phyloP scores from a whole-genome alignment of 1,140 invertebrate genomes.

The Neodiprion pinetum region DNA sequence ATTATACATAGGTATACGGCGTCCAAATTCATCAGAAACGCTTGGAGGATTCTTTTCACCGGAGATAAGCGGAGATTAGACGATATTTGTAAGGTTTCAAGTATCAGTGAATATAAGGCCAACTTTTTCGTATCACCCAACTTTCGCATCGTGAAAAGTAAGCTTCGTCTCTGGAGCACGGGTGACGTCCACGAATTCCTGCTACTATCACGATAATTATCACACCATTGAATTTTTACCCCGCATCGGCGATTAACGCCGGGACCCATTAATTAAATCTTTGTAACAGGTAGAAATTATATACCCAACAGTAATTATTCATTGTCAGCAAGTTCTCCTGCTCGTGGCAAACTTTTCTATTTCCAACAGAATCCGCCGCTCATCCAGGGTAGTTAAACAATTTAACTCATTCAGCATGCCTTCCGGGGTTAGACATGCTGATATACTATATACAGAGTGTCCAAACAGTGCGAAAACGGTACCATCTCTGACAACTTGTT shows the following conservation, averaged over 20 bases:
- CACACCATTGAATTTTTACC: too few relatives aligned
- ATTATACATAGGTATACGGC: background rate
- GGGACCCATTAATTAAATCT: too few relatives aligned
- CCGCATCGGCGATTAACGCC: too few relatives aligned
- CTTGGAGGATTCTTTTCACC: background rate
- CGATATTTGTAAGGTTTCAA: background rate
- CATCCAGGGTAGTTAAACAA: background rate
- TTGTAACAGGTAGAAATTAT: too few relatives aligned
- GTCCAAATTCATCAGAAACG: background rate
- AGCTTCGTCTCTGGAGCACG: too few relatives aligned
- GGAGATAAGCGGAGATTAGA: conserved; percentile 2
- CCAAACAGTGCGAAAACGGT: too few relatives aligned
- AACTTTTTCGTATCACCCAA: too few relatives aligned
- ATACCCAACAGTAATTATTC: background rate
- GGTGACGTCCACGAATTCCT: too few relatives aligned
- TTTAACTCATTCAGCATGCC: background rate
- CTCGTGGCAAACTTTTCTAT: background rate
- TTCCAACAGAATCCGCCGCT: background rate
- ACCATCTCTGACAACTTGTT: too few relatives aligned
- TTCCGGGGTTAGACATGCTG: background rate
- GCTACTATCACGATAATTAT: too few relatives aligned
- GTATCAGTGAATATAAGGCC: background rate
- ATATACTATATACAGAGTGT: too few relatives aligned
- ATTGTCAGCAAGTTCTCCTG: background rate
- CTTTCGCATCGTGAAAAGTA: too few relatives aligned